Evolutionary conservation across 2,797 vertebrate species (phyloP), one percentile per base, ranked within the genome.

Genomic region (Typhlichthys subterraneus): DNA sequence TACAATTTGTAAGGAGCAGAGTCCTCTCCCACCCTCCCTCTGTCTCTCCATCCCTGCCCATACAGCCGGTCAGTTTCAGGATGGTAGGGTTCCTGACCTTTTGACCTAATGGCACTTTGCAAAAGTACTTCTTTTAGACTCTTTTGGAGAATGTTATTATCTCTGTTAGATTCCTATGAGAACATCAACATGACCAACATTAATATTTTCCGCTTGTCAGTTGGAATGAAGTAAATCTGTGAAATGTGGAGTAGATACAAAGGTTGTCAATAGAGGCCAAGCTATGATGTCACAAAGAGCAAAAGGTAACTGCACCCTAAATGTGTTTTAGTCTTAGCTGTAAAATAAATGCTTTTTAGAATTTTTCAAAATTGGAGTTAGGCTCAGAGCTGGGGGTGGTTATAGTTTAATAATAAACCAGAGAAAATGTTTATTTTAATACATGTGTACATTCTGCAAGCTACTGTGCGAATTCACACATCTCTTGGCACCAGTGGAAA

Each of bases 1-100:
- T 55, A 52, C 82, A 61, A 67, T 33, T 50, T 45, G 59, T 60
- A 59, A 56, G 59, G 38, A 52, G 48, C 29, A 59, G 52, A 13
- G 53, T 46, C 51, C 9, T 50, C 52, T 15, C 58, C 47, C 12
- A 23, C n/a, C 23, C 48, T 15, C 13, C 5, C 13, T 9, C 31
- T 0, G 23, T 29, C 23, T 29, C 0, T 29, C 23, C 23, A 29
- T 29, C 23, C 0, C 10, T 9, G 12, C 29, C 2, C 57, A 42
- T 52, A 31, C 1, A 12, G 61, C 63, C 4, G 52, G 71, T 69
- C 63, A 61, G 14, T 58, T 61, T 63, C 15, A 46, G 61, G 45
- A 67, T 75, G 23, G 23, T 29, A 29, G 23, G 23, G 23, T 9
- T 42, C 31, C 57, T 51, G 63, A 73, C 55, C 46, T 69, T 75